Percentiles rank a stretch among this genome's conserved stretches.
Evolutionary conservation across 1,140 invertebrate species (phyloP).

Genomic region (Scaptomyza hsui): DNA sequence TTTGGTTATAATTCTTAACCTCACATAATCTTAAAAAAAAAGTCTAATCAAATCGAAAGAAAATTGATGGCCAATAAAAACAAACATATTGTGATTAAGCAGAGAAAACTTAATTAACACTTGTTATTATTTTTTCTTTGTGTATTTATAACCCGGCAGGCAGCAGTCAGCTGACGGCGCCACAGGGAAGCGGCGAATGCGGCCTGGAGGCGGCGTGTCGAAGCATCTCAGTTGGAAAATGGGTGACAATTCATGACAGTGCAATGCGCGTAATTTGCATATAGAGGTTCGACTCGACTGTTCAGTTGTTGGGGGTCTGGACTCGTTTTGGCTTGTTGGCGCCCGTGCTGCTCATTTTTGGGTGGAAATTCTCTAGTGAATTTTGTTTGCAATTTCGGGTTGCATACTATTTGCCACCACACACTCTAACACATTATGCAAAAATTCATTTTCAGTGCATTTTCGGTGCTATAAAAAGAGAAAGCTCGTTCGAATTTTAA

Average conservation of each 20-base stretch:
- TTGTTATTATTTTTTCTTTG: not conserved
- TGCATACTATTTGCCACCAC: conserved; percentile 38
- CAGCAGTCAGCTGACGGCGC: conserved; percentile 7
- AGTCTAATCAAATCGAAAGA: too few species aligned
- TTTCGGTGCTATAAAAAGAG: conserved; percentile 46
- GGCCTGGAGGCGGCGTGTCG: conserved; percentile 63
- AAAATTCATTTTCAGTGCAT: conserved; percentile 63
- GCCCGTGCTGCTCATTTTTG: conserved; percentile 42
- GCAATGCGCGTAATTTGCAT: conserved; percentile 78
- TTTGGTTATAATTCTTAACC: too few species aligned
- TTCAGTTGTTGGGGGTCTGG: conserved; percentile 23
- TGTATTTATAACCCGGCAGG: not conserved
- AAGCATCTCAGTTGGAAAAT: conserved; percentile 80
- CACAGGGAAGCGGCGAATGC: not conserved
- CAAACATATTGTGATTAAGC: too few species aligned
- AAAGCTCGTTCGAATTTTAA: conserved; percentile 60
- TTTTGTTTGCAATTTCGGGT: conserved; percentile 49
- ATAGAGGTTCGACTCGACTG: conserved; percentile 42
- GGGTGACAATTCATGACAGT: conserved; percentile 80
- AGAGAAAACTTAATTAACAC: too few species aligned
- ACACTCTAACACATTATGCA: conserved; percentile 52
- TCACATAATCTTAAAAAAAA: too few species aligned
- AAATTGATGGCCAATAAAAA: too few species aligned
- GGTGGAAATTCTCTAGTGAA: conserved; percentile 55
- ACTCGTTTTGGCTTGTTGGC: conserved; percentile 10